Evolutionary conservation across 2,888 invertebrate species (phyloP), one percentile per base, ranked within the genome.

Genomic region (Bellardia bayeri): DNA sequence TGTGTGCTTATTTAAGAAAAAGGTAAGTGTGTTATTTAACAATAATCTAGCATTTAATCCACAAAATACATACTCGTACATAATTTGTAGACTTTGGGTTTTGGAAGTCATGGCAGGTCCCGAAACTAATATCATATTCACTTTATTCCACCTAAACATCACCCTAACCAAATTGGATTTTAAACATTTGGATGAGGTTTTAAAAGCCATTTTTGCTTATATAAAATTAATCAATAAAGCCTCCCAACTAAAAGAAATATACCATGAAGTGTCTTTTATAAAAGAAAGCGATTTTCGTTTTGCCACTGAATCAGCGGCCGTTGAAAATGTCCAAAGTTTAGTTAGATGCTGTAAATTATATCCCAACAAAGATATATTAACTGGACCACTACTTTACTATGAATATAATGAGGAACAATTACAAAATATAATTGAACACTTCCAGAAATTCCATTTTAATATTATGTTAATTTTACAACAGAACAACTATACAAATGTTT

Each of bases 321-420:
- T 95, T 0, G 97, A 97, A 74, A 96, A 97, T 91, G 98, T 98
- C 0, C 97, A 97, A 93, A 94, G 95, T 40, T 90, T 98, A 13
- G 95, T 96, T 3, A 96, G 96, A 91, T 95, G 95, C 90, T 97
- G 97, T 96, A 97, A 97, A 89, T 95, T 96, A 91, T 98, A 96
- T 93, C 96, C 97, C 0, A 95, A 97, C 0, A 94, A 95, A 89
- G 96, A 98, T 93, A 97, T 96, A 91, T 95, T 98, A 80, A 96
- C 96, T 0, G 98, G 98, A 0, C 95, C 95, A 56, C 94, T 95
- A 79, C 93, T 98, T 0, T 96, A 95, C 91, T 97, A 96, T 90
- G 96, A 97, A 88, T 98, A 97, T 91, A 95, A 97, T 91, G 96
- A 96, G 0, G 94, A 96, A 93, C 95, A 91, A 42, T 85, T 93